phyloP scores from a whole-genome alignment of 2,888 invertebrate species.

The Epirrhoe tristata region DNA sequence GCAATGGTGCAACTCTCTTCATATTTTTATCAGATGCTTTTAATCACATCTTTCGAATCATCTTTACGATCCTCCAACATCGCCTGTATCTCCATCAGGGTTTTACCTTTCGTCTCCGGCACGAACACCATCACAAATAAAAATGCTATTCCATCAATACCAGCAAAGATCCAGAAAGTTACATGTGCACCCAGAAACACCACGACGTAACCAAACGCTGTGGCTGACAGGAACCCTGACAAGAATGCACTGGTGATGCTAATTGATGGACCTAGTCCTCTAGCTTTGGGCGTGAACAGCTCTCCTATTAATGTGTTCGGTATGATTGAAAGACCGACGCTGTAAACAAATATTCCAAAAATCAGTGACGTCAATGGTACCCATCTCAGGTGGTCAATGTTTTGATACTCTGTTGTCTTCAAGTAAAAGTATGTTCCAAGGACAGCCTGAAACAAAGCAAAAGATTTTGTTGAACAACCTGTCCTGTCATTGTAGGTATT shows the following conservation, averaged over 20 bases:
- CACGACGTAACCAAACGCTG: not conserved
- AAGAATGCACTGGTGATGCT: not conserved
- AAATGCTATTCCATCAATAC: not conserved
- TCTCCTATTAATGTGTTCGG: not conserved
- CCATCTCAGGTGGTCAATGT: slow-evolving; percentile 51
- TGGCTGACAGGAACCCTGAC: not conserved
- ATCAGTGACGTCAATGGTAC: slow-evolving; percentile 46
- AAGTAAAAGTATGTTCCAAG: slow-evolving; percentile 56
- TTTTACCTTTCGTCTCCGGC: not conserved
- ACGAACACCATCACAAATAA: not conserved
- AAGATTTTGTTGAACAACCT: too few relatives aligned
- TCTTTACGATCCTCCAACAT: not conserved
- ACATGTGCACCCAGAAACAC: not conserved
- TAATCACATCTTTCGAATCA: too few relatives aligned
- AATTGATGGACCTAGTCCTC: not conserved
- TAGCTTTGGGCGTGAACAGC: not conserved
- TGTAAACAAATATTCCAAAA: not conserved
- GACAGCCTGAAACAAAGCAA: slow-evolving; percentile 52
- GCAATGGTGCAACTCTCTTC: too few relatives aligned
- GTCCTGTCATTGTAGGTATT: too few relatives aligned
- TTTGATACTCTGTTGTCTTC: slow-evolving; percentile 41
- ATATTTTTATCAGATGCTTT: too few relatives aligned
- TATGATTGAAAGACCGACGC: not conserved
- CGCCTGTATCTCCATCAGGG: not conserved
- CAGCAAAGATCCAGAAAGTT: not conserved